Conservation (phyloP, 2,113 vertebrate genomes). For the Leucopsar rothschildi region DNA sequence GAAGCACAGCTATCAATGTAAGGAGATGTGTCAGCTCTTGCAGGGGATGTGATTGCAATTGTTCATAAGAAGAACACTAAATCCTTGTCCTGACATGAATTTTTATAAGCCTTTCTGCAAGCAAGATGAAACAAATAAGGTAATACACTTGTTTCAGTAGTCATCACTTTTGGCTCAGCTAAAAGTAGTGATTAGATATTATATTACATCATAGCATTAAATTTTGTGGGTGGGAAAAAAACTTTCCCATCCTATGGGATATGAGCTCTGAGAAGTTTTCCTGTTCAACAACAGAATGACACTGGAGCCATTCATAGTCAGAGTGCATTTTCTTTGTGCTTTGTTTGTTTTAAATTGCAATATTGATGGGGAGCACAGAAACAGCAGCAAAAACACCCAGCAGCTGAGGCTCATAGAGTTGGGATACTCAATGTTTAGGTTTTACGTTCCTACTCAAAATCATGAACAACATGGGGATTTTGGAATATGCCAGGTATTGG, state of each 20-base stretch:
- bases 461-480: background rate
- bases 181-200: background rate
- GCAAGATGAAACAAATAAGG: background rate
- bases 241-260: background rate
- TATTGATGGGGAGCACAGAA: background rate
- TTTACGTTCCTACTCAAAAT: background rate
- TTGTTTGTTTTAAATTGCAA: background rate
- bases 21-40: constrained; percentile 23
- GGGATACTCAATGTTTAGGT: background rate
- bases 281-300: background rate
- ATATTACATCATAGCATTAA: background rate
- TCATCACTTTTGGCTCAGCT: background rate
- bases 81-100: background rate
- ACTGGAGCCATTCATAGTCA: background rate
- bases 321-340: background rate
- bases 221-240: background rate
- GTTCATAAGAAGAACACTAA: background rate
- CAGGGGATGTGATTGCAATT: background rate
- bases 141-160: background rate
- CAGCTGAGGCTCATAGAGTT: accelerated
- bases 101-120: constrained; percentile 26
- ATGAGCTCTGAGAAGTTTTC: background rate
- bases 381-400: background rate
- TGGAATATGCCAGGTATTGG: background rate
- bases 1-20: background rate